Evolutionary conservation across 2,888 invertebrate genomes (phyloP).

Genomic region (Acleris laterana): DNA sequence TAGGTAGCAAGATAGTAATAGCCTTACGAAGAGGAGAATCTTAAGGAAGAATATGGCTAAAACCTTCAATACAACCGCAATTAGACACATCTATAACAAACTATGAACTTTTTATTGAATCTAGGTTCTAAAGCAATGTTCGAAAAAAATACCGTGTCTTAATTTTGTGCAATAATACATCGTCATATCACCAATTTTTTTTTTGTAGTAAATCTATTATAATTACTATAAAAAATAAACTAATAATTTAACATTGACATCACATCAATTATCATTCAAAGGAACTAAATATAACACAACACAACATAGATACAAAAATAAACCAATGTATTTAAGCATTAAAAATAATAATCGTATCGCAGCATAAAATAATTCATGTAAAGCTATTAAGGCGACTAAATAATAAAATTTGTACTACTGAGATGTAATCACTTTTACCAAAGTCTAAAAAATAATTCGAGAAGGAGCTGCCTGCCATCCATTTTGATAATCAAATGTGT

Average conservation of each 20-base stretch:
- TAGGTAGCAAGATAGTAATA: slow-evolving; percentile 68
- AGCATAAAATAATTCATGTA: slow-evolving; percentile 55
- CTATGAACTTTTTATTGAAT: slow-evolving; percentile 15
- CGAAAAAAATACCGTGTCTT: slow-evolving; percentile 24
- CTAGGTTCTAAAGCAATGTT: slow-evolving; percentile 23
- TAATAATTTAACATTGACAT: slow-evolving; percentile 27
- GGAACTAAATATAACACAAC: slow-evolving; percentile 43
- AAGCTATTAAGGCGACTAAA: slow-evolving; percentile 68
- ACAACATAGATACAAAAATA: slow-evolving; percentile 50
- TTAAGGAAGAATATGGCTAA: slow-evolving; percentile 57
- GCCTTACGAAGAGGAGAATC: slow-evolving; percentile 69
- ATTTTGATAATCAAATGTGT: slow-evolving; percentile 42
- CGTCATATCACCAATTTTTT: slow-evolving; percentile 13
- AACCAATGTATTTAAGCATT: slow-evolving; percentile 45
- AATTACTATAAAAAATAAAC: slow-evolving; percentile 18
- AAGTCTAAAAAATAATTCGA: slow-evolving; percentile 46
- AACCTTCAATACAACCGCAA: slow-evolving; percentile 50
- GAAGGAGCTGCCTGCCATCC: slow-evolving; percentile 25
- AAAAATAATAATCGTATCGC: slow-evolving; percentile 53
- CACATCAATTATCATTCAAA: slow-evolving; percentile 27
- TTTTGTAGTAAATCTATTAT: slow-evolving; percentile 9
- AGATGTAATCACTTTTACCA: slow-evolving; percentile 62
- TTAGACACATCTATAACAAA: slow-evolving; percentile 51
- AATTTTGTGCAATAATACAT: slow-evolving; percentile 36
- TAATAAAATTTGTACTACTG: slow-evolving; percentile 74